phyloP scores from a whole-genome alignment of 1,140 invertebrate species.

The Cataglyphis hispanica region DNA sequence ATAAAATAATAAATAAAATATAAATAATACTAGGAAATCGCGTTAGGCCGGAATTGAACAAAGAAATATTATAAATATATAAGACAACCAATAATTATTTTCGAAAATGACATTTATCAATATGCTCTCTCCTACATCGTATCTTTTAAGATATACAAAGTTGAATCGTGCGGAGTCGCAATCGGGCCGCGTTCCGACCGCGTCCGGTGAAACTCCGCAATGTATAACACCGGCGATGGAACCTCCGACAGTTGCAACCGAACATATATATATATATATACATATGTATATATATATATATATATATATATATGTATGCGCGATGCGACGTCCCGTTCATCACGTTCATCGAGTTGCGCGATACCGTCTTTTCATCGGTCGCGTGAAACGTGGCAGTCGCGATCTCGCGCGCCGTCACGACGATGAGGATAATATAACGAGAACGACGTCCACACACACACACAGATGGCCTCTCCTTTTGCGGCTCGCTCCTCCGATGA shows the following conservation, averaged over 20 bases:
- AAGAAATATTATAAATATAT: no score
- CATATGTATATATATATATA: no score
- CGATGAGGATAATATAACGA: slow-evolving; percentile 20
- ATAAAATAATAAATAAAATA: no score
- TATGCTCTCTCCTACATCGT: neutral
- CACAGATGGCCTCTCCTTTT: slow-evolving; percentile 45
- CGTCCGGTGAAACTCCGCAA: slow-evolving; percentile 82
- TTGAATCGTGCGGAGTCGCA: neutral
- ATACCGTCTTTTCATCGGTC: slow-evolving; percentile 60
- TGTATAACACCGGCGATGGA: slow-evolving; percentile 76
- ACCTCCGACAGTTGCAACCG: slow-evolving; percentile 66
- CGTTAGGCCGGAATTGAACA: no score
- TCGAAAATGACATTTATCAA: neutral
- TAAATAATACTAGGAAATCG: no score
- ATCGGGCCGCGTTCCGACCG: slow-evolving; percentile 70
- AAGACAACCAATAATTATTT: neutral
- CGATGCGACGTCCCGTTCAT: slow-evolving; percentile 43
- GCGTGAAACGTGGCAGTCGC: slow-evolving; percentile 43
- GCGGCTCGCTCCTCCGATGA: slow-evolving; percentile 28
- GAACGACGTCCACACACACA: slow-evolving; percentile 54
- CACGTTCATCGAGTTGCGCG: slow-evolving; percentile 71
- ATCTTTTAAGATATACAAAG: neutral
- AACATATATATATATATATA: slow-evolving; percentile 65
- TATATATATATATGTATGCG: slow-evolving; percentile 68
- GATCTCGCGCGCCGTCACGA: slow-evolving; percentile 31